Conservation (phyloP, 2,113 vertebrate genomes). For the Mus musculus region GRCm39 chr8:82061501-82062000, state of each 20-base stretch:
- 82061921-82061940: background rate
- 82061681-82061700: conserved; percentile 57
- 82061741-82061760: conserved; percentile 70
- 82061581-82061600: background rate
- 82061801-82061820: conserved; percentile 58
- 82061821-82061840: conserved; percentile 53
- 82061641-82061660: conserved; percentile 2
- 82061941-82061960: background rate
- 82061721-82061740: conserved; percentile 54
- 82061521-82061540: background rate
- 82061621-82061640: background rate
- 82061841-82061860: conserved; percentile 45
- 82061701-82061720: conserved; percentile 52
- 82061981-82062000: background rate
- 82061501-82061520: background rate
- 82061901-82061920: background rate
- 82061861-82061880: background rate
- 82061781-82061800: conserved; percentile 49
- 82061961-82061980: background rate
- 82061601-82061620: conserved; percentile 30
- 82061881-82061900: background rate
- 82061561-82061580: background rate
- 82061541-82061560: background rate
- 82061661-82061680: conserved; percentile 52
- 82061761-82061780: conserved; percentile 52